Conservation (phyloP, 2,888 invertebrate species). For the Oscheius sp. region DNA sequence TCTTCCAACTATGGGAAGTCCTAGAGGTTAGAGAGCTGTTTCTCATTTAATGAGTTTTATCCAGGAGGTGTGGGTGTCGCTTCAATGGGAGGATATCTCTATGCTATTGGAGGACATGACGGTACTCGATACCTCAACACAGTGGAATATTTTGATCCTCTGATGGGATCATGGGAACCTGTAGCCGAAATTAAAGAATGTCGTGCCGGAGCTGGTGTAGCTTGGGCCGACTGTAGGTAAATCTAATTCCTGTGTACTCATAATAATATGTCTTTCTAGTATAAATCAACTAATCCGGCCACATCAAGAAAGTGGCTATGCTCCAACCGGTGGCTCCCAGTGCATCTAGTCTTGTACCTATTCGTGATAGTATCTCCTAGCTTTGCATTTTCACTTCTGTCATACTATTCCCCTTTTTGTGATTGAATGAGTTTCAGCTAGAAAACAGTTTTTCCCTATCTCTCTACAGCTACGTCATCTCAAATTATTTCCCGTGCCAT, state of each 20-base stretch:
- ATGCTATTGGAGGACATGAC: conserved; percentile 74
- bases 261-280: conserved; percentile 5
- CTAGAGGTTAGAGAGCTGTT: conserved; percentile 50
- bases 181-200: conserved; percentile 73
- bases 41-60: neutral
- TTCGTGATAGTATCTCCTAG: neutral
- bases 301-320: conserved; percentile 34
- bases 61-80: conserved; percentile 73
- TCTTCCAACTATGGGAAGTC: conserved; percentile 64
- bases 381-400: conserved; percentile 24
- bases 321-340: conserved; percentile 32
- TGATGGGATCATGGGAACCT: conserved; percentile 73
- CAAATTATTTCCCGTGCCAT: conserved; percentile 23
- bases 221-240: conserved; percentile 59
- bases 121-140: conserved; percentile 63
- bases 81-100: conserved; percentile 72
- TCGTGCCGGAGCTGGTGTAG: conserved; percentile 71
- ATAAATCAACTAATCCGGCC: conserved; percentile 19
- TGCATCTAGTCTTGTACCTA: conserved; percentile 14
- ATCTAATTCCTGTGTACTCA: neutral
- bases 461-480: neutral
- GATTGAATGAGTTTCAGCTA: neutral
- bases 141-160: conserved; percentile 70
- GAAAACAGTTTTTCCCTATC: neutral
- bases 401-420: neutral